Conservation (phyloP, 2,113 vertebrate species). For the Zosterops hypoxanthus region DNA sequence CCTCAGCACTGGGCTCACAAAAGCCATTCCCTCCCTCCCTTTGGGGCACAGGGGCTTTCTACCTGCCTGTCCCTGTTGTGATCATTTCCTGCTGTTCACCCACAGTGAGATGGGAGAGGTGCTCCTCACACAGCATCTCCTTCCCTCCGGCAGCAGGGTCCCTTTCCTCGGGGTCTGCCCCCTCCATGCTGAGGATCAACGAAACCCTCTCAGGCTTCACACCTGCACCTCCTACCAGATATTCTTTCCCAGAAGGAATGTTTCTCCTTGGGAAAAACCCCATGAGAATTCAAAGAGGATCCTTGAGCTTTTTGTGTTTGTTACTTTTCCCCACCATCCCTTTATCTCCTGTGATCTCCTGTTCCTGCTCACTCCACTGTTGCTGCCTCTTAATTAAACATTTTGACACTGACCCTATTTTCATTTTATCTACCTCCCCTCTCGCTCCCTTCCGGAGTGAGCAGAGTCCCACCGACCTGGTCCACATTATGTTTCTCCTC, state of each 20-base stretch:
- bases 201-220: neutral
- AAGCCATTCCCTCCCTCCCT: neutral
- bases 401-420: neutral
- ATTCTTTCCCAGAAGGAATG: neutral
- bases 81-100: neutral
- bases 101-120: neutral
- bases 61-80: neutral
- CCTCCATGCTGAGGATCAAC: rapidly evolving
- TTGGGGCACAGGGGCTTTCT: neutral
- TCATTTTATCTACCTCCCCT: neutral
- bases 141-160: neutral
- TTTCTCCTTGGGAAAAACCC: neutral
- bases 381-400: neutral
- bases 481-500: neutral
- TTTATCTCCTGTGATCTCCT: neutral
- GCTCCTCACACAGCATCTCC: neutral
- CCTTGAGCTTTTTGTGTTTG: neutral
- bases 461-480: neutral
- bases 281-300: neutral
- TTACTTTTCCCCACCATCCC: neutral
- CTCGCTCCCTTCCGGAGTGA: neutral
- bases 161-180: neutral
- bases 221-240: neutral
- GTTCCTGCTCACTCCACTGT: neutral
- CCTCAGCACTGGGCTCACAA: neutral